A percentile compares a stretch with the other conserved stretches of the same genome.
These are phyloP conservation scores for Hydra vulgaris DNA, from an alignment of 30 jellyfish, hydroid and myxozoan genomes.

Conservation along the genomic window DNA sequence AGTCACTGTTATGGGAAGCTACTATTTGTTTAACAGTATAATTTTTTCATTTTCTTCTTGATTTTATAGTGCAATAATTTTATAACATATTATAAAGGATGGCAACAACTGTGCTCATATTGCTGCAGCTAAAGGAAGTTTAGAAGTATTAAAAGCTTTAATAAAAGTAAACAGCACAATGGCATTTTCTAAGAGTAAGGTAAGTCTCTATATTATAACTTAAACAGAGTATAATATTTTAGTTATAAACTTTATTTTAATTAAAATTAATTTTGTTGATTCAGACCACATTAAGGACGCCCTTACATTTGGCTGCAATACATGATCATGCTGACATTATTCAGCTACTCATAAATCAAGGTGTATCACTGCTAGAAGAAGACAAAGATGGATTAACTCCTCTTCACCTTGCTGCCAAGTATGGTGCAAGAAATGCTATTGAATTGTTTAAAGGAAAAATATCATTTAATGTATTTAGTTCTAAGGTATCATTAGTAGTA, in stretches of 20 bases:
- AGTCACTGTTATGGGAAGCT: no score
- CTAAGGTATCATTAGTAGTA: constrained; percentile 34
- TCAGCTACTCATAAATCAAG: constrained; percentile 48
- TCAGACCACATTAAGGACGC: constrained; percentile 50
- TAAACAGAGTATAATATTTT: no score
- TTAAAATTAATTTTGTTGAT: no score
- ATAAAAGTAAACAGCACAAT: constrained; percentile 48
- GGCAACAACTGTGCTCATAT: constrained; percentile 91
- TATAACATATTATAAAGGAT: constrained; percentile 35
- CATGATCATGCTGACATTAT: constrained; percentile 73
- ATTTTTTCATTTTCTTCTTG: no score
- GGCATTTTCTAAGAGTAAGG: constrained; percentile 68
- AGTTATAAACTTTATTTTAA: no score
- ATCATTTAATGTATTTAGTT: constrained; percentile 55
- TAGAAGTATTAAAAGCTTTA: constrained; percentile 73
- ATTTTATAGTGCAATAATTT: no score
- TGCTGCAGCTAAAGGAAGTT: constrained; percentile 91
- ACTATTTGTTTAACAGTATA: no score
- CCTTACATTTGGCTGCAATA: constrained; percentile 86
- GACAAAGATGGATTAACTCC: constrained; percentile 97
- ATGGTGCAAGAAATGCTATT: constrained; percentile 59
- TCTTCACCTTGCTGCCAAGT: constrained; percentile 80
- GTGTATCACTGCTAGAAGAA: constrained; percentile 76
- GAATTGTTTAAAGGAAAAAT: constrained; percentile 73
- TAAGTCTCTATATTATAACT: no score